These are phyloP conservation scores for Crenichthys baileyi DNA, from an alignment of 2,797 vertebrate genomes.

Conservation along the genomic window DNA sequence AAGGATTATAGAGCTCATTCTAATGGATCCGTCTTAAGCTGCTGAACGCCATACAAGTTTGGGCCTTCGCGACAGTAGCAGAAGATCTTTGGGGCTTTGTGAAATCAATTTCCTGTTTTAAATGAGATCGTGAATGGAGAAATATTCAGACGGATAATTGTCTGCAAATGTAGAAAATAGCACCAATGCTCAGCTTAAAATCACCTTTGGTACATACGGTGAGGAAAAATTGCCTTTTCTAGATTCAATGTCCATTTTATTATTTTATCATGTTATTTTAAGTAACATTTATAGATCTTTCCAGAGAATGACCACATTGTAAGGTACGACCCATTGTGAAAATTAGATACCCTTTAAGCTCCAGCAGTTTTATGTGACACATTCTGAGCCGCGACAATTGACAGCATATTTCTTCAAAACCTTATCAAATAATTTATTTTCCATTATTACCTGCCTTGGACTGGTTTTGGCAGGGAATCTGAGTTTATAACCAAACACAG, in stretches of 20 bases:
- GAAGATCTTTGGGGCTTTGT: slow-evolving; percentile 52
- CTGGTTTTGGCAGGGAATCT: slow-evolving; percentile 40
- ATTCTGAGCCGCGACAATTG: background rate
- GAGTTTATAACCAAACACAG: slow-evolving; percentile 40
- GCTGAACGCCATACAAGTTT: slow-evolving; percentile 52
- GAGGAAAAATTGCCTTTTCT: background rate
- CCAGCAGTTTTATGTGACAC: background rate
- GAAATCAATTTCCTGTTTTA: slow-evolving; percentile 66
- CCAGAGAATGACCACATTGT: slow-evolving; percentile 17
- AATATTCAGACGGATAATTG: slow-evolving; percentile 48
- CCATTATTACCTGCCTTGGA: slow-evolving; percentile 16
- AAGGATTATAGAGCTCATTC: slow-evolving; percentile 63
- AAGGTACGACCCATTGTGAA: slow-evolving; percentile 7
- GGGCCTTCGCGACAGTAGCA: slow-evolving; percentile 45
- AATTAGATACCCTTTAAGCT: background rate
- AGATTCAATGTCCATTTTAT: slow-evolving; percentile 9
- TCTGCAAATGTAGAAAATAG: slow-evolving; percentile 36
- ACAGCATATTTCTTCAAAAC: slow-evolving; percentile 30
- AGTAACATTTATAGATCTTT: slow-evolving; percentile 18
- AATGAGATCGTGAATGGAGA: slow-evolving; percentile 44
- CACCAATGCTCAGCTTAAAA: slow-evolving; percentile 17
- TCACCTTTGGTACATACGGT: slow-evolving; percentile 15
- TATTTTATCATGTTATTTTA: background rate
- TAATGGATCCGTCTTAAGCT: slow-evolving; percentile 58
- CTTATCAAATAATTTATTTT: slow-evolving; percentile 25